These are phyloP conservation scores for Gallirallus australis DNA, from an alignment of 2,797 vertebrate genomes.

Conservation along the genomic window DNA sequence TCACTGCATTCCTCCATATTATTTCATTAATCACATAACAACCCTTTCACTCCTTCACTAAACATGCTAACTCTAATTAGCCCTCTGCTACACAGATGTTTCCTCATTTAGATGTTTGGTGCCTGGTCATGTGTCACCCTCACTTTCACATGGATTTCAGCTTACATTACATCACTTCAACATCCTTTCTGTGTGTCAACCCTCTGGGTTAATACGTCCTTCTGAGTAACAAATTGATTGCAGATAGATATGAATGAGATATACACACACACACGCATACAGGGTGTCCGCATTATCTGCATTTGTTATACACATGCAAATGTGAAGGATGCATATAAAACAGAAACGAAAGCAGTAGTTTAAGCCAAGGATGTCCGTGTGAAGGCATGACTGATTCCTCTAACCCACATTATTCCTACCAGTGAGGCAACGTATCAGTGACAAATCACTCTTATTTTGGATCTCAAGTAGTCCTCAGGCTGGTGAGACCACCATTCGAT, in stretches of 20 bases:
- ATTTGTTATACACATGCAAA: neutral
- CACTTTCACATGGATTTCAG: slow-evolving; percentile 40
- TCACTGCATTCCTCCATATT: slow-evolving; percentile 20
- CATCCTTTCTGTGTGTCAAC: neutral
- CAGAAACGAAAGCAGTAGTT: neutral
- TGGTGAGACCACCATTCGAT: neutral
- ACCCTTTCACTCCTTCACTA: slow-evolving; percentile 33
- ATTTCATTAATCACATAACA: slow-evolving; percentile 66
- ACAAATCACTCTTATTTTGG: neutral
- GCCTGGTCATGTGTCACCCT: slow-evolving; percentile 23
- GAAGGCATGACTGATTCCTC: neutral
- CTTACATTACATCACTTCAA: slow-evolving; percentile 1
- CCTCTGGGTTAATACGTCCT: slow-evolving; percentile 20
- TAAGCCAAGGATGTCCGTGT: neutral
- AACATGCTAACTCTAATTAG: slow-evolving; percentile 36
- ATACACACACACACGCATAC: neutral
- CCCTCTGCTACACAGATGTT: slow-evolving; percentile 40
- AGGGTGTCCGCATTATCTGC: neutral
- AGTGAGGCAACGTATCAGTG: neutral
- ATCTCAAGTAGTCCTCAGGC: neutral
- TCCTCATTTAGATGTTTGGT: slow-evolving; percentile 48
- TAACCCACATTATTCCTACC: neutral
- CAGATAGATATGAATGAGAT: neutral
- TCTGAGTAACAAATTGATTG: slow-evolving; percentile 4
- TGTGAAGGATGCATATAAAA: neutral